Percentiles rank a stretch among this genome's conserved stretches.
phyloP scores from a whole-genome alignment of 1,140 invertebrate genomes.

The Mya arenaria region DNA sequence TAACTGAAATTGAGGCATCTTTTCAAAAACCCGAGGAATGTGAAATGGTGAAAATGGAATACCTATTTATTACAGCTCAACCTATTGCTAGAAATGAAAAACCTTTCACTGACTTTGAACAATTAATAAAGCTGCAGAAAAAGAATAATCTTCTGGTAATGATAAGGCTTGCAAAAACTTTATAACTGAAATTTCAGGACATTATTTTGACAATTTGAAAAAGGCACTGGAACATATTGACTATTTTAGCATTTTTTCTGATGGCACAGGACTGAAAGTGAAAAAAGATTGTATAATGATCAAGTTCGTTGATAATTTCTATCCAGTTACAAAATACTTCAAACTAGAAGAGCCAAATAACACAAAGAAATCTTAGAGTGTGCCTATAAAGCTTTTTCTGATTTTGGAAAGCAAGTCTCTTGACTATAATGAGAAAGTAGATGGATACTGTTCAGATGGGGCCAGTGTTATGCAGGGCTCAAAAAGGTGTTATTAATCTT shows the following conservation, averaged over 20 bases:
- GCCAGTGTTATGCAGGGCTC: constrained; percentile 32
- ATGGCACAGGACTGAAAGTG: not conserved
- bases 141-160: not conserved
- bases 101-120: constrained; percentile 13
- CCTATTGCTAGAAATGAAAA: not conserved
- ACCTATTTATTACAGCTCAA: not conserved
- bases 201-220: constrained; percentile 15
- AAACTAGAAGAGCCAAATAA: constrained; percentile 24
- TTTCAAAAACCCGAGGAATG: not conserved
- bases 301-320: constrained; percentile 6
- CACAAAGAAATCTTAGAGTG: constrained; percentile 21
- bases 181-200: not conserved
- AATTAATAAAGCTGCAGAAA: not conserved
- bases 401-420: constrained; percentile 4
- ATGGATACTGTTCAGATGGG: constrained; percentile 50
- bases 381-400: constrained; percentile 15
- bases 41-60: not conserved
- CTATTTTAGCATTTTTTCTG: constrained; percentile 8
- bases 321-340: constrained; percentile 17
- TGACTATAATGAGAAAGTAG: constrained; percentile 17
- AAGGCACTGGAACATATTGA: not conserved
- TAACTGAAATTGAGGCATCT: not conserved
- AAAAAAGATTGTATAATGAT: not conserved
- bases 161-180: not conserved
- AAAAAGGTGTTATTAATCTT: constrained; percentile 17